These are phyloP conservation scores for Dione juno DNA, from an alignment of 2,888 invertebrate species.

Conservation along the genomic window DNA sequence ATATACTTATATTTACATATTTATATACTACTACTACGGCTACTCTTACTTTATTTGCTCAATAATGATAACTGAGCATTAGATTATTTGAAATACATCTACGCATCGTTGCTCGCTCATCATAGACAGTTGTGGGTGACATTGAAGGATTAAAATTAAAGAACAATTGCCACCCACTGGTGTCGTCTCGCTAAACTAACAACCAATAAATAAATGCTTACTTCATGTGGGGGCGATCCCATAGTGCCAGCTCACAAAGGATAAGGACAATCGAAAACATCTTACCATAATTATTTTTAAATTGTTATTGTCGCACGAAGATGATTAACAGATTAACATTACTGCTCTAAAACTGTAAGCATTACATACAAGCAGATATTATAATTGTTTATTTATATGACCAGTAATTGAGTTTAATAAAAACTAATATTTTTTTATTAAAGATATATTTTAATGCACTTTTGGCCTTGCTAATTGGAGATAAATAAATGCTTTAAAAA, in stretches of 20 bases:
- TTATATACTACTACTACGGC: background rate
- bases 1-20: conserved; percentile 1
- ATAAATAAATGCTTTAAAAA: conserved; percentile 18
- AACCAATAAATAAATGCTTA: conserved; percentile 17
- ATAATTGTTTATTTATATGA: background rate
- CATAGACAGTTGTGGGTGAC: conserved; percentile 5
- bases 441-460: conserved; percentile 14
- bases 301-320: conserved; percentile 14
- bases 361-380: no score
- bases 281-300: conserved; percentile 26
- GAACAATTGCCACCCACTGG: conserved; percentile 27
- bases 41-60: background rate
- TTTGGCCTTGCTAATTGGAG: conserved; percentile 21
- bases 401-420: background rate
- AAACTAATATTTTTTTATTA: background rate
- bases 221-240: conserved; percentile 24
- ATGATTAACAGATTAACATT: conserved; percentile 1
- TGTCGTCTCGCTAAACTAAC: conserved; percentile 21
- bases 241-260: conserved; percentile 15
- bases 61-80: background rate
- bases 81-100: background rate
- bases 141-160: conserved; percentile 24
- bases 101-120: background rate
- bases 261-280: conserved; percentile 28
- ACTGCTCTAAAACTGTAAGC: background rate